Base-by-base conservation (phyloP, 2,888 invertebrate genomes). In the Pammene aurita region DNA sequence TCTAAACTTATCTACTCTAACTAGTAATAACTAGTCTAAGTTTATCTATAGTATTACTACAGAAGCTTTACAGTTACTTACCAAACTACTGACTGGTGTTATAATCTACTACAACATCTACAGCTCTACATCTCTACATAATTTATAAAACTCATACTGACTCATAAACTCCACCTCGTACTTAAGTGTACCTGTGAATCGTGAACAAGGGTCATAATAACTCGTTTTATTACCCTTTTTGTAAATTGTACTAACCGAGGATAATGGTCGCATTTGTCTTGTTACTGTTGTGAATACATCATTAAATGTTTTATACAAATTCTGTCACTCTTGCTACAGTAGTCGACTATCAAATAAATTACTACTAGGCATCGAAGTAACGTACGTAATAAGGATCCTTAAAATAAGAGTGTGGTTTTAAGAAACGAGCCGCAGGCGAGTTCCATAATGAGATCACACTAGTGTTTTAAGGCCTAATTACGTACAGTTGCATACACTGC, bases 121-220 rank as follows among this genome's bases (percentile, higher is more conserved):
- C 75, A 26, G 9, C 26, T 26, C 26, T 26, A 38, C 38, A 6
- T 35, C 52, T 57, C 72, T 63, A 58, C 74, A 58, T 26, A 26
- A 26, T 57, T 75, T 77, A 75, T 75, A 72, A 76, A 80, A 74
- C 75, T 80, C 68, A 79, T 88, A 89, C 89, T 88, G 88, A 89
- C 89, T 88, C 75, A 77, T 73, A 63, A 84, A 80, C 62, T 86
- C 82, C 85, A 89, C 68, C 74, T 77, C 72, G 80, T 89, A 90
- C 73, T 77, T 81, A 78, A 90, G 72, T 63, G 66, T 84, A 87
- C 84, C 90, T 89, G 90, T 66, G 87, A 90, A 80, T 74, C 71
- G 61, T 63, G 48, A 63, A 56, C 13, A 63, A n/a, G 14, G 18
- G 10, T 56, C 16, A 63, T 63, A 42, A 44, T 4, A 42, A 18